Percentiles rank a stretch among this genome's conserved stretches.
Conservation (phyloP, 2,888 invertebrate genomes). For the Tipula vernalis region DNA sequence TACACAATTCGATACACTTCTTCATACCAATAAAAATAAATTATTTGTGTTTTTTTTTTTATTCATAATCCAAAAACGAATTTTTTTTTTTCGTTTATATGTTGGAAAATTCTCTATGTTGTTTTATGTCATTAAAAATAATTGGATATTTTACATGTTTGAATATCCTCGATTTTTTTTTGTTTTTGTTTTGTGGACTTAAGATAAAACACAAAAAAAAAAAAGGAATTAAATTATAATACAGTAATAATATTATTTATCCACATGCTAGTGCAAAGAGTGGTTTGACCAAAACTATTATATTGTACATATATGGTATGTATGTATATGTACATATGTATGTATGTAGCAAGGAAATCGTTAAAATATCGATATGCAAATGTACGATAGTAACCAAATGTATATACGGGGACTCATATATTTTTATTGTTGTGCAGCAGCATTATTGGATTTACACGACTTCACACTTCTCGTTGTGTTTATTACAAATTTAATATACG, state of each 20-base stretch:
- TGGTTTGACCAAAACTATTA: neutral
- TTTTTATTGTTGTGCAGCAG: neutral
- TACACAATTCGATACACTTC: neutral
- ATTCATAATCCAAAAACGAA: neutral
- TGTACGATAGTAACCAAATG: neutral
- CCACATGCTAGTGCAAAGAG: neutral
- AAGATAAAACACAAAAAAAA: neutral
- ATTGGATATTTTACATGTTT: conserved; percentile 4
- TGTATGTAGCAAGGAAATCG: neutral
- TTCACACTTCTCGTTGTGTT: neutral
- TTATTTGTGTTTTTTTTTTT: neutral
- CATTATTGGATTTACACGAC: neutral
- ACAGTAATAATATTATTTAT: neutral
- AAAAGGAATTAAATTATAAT: neutral
- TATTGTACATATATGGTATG: neutral
- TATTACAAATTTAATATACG: neutral
- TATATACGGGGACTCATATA: neutral
- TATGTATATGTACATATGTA: neutral
- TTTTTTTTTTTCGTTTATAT: neutral
- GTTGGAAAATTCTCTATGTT: neutral
- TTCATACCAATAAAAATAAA: neutral
- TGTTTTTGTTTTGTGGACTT: neutral
- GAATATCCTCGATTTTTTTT: neutral
- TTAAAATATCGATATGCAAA: neutral
- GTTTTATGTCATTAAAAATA: neutral